Evolutionary conservation across 2,888 invertebrate species (phyloP).

Genomic region (Cosmorhoe ocellata): DNA sequence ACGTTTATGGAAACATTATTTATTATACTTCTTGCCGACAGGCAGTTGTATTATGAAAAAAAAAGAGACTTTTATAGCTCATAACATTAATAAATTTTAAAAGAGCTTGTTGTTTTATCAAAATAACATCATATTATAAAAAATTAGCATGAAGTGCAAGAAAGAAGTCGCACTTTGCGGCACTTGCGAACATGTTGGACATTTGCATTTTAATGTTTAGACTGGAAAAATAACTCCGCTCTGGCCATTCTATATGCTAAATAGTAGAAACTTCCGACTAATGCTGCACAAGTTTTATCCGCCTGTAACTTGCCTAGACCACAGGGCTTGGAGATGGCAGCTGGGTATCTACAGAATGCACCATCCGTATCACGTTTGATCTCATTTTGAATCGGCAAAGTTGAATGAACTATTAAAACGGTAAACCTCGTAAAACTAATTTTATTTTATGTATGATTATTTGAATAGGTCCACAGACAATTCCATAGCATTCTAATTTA

Average conservation of each 20-base stretch:
- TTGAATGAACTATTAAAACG: too few species aligned
- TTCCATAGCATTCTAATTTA: too few species aligned
- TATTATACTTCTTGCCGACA: too few species aligned
- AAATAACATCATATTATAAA: slow-evolving; percentile 1
- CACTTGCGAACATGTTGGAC: slow-evolving; percentile 45
- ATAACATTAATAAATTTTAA: background rate
- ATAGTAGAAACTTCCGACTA: slow-evolving; percentile 51
- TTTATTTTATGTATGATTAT: too few species aligned
- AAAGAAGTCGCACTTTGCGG: slow-evolving; percentile 43
- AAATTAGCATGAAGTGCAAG: slow-evolving; percentile 38
- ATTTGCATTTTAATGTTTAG: slow-evolving; percentile 64
- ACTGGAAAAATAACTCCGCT: slow-evolving; percentile 56
- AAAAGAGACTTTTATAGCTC: too few species aligned
- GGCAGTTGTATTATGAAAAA: too few species aligned
- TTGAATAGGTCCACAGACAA: too few species aligned
- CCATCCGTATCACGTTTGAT: too few species aligned
- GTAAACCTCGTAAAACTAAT: too few species aligned
- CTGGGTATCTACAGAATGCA: background rate
- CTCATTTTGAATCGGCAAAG: too few species aligned
- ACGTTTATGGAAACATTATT: too few species aligned
- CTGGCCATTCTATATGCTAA: slow-evolving; percentile 62
- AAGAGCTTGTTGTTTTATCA: slow-evolving; percentile 10
- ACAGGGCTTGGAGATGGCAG: slow-evolving; percentile 3
- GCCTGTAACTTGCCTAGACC: slow-evolving; percentile 33
- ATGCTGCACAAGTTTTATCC: slow-evolving; percentile 54